A percentile compares a stretch with the other conserved stretches of the same genome.
These are phyloP conservation scores for human (Homo sapiens) DNA, from an alignment of 2,113 vertebrate genomes.

Conservation along the genomic window DNA sequence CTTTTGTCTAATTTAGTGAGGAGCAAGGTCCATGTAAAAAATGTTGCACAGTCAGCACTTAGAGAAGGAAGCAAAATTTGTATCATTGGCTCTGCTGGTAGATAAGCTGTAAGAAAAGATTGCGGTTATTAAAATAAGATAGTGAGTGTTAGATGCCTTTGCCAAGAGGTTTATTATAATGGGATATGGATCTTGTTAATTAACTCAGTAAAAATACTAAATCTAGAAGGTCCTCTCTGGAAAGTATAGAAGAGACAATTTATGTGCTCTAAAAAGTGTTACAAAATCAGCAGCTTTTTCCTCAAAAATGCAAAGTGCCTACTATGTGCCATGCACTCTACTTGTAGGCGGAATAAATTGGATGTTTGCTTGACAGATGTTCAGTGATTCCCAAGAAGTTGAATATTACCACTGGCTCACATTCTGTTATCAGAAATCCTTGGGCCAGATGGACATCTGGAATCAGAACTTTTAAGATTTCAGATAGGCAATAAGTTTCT, in stretches of 20 bases:
- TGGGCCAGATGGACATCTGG: neutral
- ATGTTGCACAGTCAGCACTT: slow-evolving; percentile 59
- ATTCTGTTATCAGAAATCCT: neutral
- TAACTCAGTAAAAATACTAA: slow-evolving; percentile 71
- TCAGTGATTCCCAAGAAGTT: neutral
- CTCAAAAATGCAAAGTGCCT: neutral
- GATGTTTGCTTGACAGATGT: neutral
- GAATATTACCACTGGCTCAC: neutral
- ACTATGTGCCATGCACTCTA: neutral
- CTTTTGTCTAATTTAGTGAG: slow-evolving; percentile 55
- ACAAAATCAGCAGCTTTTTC: slow-evolving; percentile 34
- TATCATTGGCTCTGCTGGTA: slow-evolving; percentile 48
- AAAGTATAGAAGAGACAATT: slow-evolving; percentile 42
- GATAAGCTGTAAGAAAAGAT: slow-evolving; percentile 63
- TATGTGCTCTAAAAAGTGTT: slow-evolving; percentile 2
- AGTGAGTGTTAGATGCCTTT: slow-evolving; percentile 60
- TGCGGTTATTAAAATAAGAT: slow-evolving; percentile 69
- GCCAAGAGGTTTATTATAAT: slow-evolving; percentile 75
- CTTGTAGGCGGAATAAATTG: neutral
- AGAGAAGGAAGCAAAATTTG: slow-evolving; percentile 43
- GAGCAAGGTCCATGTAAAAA: slow-evolving; percentile 22
- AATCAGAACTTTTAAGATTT: neutral
- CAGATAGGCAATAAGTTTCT: neutral
- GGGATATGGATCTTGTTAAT: slow-evolving; percentile 73
- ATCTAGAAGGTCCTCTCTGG: slow-evolving; percentile 42